Evolutionary conservation across 64 coral and sea anemone species (phyloP), one percentile per base, ranked within the genome.

Genomic region (Actinia equina): DNA sequence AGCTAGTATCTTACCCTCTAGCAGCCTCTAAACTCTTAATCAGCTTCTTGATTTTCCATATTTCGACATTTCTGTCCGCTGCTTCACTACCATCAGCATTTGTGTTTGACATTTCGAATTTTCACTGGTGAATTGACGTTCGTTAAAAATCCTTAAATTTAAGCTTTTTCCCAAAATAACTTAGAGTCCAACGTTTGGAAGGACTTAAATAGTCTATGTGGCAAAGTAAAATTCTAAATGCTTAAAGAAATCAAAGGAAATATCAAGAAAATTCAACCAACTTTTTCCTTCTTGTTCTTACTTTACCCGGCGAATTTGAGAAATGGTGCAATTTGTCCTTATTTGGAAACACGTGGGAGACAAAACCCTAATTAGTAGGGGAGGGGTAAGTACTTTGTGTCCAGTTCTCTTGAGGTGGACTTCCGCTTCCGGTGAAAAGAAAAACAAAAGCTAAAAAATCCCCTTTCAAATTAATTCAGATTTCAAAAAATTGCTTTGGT

Each of bases 11-110:
- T 92, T 86, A 99, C 97, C 97, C 97, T 84, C 97, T 95, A 20
- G 97, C 97, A 26, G 97, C 97, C 88, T 99, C 97, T 45, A 99
- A 90, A 90, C 97, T 99, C 56, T 99, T 99, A 43, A 99, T 99
- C 19, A 99, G 83, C 76, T 95, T 99, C 67, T 99, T 99, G 64
- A 99, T 99, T 95, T 99, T 99, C 97, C 97, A 99, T 85, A 99
- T 99, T 90, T 99, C 97, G 20, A 99, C 97, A 92, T 99, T 99
- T 89, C 97, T 95, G 54, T 99, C 97, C 15, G 97, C 90, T 46
- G 91, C 94, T 84, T 99, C 97, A 44, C 90, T 92, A 25, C 90
- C 94, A 57, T 99, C 93, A 63, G 82, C 86, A 44, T 85, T 86
- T 83, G 77, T 14, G 17, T 37, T 49, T 52, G 78, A 81, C 78